phyloP scores from a whole-genome alignment of 1,140 invertebrate genomes.

The Carposina sasakii region DNA sequence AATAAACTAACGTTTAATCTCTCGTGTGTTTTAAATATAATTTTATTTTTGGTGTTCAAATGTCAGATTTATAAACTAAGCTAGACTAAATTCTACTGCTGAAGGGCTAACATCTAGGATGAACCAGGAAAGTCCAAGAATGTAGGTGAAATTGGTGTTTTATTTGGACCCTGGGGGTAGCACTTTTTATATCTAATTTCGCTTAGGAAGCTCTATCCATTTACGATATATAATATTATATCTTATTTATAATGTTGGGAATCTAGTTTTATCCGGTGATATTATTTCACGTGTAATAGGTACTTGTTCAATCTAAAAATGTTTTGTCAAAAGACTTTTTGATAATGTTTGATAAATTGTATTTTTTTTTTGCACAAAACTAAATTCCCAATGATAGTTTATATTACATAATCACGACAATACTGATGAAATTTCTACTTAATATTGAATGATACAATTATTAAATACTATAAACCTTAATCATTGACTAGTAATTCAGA shows the following conservation, averaged over 20 bases:
- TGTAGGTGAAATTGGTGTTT: conserved; percentile 60
- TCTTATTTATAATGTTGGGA: no score
- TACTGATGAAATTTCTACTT: conserved; percentile 22
- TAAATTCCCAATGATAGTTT: background rate
- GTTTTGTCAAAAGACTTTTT: background rate
- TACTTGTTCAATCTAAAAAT: no score
- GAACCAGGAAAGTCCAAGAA: conserved; percentile 63
- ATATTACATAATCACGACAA: conserved; percentile 11
- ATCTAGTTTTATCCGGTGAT: no score
- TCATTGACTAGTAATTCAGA: conserved; percentile 43
- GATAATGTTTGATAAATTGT: background rate
- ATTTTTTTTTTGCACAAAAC: background rate
- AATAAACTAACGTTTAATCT: no score
- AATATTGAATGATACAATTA: conserved; percentile 32
- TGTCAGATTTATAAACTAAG: no score
- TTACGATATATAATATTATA: background rate
- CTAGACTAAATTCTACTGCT: conserved; percentile 24
- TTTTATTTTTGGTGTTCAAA: no score
- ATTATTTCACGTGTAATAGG: no score
- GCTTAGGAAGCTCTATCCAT: background rate
- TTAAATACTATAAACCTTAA: conserved; percentile 36
- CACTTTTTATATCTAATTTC: background rate
- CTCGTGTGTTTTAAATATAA: no score
- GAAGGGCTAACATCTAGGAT: conserved; percentile 42
- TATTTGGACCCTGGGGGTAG: conserved; percentile 62